These are phyloP conservation scores for Trissolcus basalis DNA, from an alignment of 1,140 invertebrate genomes.

Conservation along the genomic window DNA sequence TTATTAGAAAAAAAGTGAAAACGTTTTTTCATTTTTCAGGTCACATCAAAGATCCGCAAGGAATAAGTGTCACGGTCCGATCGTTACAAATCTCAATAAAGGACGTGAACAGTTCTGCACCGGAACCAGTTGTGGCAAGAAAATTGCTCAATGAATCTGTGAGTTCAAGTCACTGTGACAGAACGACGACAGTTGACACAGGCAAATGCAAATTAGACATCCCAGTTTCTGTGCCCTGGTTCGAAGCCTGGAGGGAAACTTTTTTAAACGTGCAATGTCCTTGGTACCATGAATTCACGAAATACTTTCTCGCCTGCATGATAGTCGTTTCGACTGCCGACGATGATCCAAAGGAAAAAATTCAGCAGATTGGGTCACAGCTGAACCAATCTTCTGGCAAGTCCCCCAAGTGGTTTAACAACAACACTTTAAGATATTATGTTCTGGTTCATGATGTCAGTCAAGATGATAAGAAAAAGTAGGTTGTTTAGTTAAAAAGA, in stretches of 20 bases:
- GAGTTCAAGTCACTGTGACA: conserved; percentile 82
- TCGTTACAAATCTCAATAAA: conserved; percentile 88
- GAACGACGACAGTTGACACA: conserved; percentile 77
- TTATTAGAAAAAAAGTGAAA: too few relatives aligned
- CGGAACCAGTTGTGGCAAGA: conserved; percentile 85
- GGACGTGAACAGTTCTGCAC: conserved; percentile 87
- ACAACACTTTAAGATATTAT: conserved; percentile 89
- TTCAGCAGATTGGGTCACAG: conserved; percentile 85
- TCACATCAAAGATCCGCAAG: conserved; percentile 89
- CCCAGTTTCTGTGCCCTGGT: conserved; percentile 92
- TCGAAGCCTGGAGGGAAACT: conserved; percentile 94
- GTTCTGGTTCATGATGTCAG: conserved; percentile 91
- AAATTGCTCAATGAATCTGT: conserved; percentile 93
- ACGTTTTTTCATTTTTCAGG: conserved; percentile 75
- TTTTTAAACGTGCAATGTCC: conserved; percentile 93
- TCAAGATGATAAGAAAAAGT: conserved; percentile 81
- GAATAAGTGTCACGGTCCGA: conserved; percentile 82
- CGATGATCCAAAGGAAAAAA: conserved; percentile 86
- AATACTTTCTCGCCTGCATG: conserved; percentile 93
- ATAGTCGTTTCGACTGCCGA: conserved; percentile 90
- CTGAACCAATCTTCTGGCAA: conserved; percentile 86
- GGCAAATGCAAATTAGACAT: conserved; percentile 79
- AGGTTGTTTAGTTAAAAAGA: conserved; percentile 57
- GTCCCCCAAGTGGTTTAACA: conserved; percentile 93
- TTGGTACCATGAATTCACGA: conserved; percentile 96